Percentiles rank a stretch among this genome's conserved stretches.
Conservation (phyloP, 2,888 invertebrate species). For the Drosophila lacicola region DNA sequence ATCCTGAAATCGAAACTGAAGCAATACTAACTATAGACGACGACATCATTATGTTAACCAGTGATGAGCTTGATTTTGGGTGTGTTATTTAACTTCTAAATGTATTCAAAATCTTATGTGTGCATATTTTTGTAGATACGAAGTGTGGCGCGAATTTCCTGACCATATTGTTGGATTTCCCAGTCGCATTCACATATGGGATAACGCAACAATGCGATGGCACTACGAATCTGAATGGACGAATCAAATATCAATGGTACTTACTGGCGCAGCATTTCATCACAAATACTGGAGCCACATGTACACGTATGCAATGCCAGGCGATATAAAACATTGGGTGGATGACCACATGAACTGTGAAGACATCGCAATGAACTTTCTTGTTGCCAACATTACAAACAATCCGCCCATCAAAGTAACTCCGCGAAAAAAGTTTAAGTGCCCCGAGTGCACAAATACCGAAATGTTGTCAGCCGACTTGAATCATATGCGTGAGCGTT, state of each 20-base stretch:
- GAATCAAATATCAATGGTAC: slow-evolving; percentile 97
- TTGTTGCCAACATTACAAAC: slow-evolving; percentile 96
- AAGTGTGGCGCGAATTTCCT: slow-evolving; percentile 98
- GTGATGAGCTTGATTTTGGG: slow-evolving; percentile 98
- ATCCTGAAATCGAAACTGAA: slow-evolving; percentile 98
- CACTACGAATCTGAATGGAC: slow-evolving; percentile 99
- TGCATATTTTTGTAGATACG: slow-evolving; percentile 85
- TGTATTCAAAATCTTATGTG: not conserved
- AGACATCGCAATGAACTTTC: slow-evolving; percentile 99
- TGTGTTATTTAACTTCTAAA: slow-evolving; percentile 86
- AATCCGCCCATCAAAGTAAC: slow-evolving; percentile 98
- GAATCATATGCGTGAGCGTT: slow-evolving; percentile 96
- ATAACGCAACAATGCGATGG: slow-evolving; percentile 94
- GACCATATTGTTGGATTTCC: slow-evolving; percentile 98
- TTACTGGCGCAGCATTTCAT: slow-evolving; percentile 98
- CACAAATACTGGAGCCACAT: slow-evolving; percentile 98
- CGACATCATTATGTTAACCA: slow-evolving; percentile 97
- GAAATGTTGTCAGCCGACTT: slow-evolving; percentile 97
- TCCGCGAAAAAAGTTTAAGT: slow-evolving; percentile 98
- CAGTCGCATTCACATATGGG: slow-evolving; percentile 97
- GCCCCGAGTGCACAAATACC: slow-evolving; percentile 96
- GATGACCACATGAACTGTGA: slow-evolving; percentile 99
- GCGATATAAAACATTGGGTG: slow-evolving; percentile 94
- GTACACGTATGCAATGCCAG: slow-evolving; percentile 95
- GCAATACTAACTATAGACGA: slow-evolving; percentile 97